These are phyloP conservation scores for Podarcis cretensis DNA, from an alignment of 2,113 vertebrate genomes.

Conservation along the genomic window DNA sequence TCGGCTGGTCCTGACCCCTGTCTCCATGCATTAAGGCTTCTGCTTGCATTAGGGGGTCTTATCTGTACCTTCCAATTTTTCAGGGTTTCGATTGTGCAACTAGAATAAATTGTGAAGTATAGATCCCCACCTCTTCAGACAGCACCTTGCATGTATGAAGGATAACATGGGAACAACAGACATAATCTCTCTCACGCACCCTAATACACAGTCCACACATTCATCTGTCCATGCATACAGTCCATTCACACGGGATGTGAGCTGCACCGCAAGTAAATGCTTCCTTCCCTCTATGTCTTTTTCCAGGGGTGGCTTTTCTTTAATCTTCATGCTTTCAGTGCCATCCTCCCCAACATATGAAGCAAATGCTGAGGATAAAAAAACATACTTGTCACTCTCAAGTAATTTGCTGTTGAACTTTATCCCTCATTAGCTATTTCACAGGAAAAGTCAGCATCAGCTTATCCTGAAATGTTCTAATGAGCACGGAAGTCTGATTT, in stretches of 20 bases:
- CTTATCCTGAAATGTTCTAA: background rate
- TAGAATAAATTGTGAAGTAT: too few relatives aligned
- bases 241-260: background rate
- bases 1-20: background rate
- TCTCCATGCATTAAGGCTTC: background rate
- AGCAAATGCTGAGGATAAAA: background rate
- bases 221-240: background rate
- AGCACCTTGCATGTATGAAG: background rate
- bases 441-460: constrained; percentile 6
- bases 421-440: constrained; percentile 15
- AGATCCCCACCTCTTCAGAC: background rate
- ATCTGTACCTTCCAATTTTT: too few relatives aligned
- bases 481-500: background rate
- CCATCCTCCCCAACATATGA: background rate
- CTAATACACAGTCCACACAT: background rate
- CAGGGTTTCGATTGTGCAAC: too few relatives aligned
- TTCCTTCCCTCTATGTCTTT: background rate
- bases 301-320: background rate
- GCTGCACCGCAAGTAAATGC: background rate
- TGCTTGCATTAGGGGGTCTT: too few relatives aligned
- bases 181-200: background rate
- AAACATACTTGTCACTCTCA: constrained; percentile 7
- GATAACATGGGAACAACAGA: background rate
- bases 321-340: background rate
- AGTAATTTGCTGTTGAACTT: constrained; percentile 23